A percentile compares a stretch with the other conserved stretches of the same genome.
Evolutionary conservation across 2,113 vertebrate genomes (phyloP).

Genomic region (Ivindomyrus marchei): DNA sequence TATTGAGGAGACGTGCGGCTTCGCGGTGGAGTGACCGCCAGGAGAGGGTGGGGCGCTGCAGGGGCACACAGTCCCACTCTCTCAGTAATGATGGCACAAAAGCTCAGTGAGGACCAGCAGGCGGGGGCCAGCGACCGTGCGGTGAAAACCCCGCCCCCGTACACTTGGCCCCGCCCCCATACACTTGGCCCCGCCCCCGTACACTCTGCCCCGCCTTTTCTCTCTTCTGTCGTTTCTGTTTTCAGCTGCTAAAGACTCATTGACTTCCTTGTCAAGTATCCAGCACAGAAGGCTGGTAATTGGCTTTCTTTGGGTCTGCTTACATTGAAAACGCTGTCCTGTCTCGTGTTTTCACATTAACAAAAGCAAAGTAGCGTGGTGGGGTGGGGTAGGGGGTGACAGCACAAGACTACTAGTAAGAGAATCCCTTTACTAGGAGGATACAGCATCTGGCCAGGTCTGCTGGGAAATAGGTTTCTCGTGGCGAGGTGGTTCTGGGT

Average conservation of each 20-base stretch:
- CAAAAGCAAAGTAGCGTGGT: slow-evolving; percentile 31
- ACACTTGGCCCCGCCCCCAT: slow-evolving; percentile 2
- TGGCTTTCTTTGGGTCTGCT: slow-evolving; percentile 25
- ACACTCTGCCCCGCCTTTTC: slow-evolving; percentile 24
- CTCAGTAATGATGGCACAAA: not conserved
- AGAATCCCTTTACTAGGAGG: not conserved
- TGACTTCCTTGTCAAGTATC: slow-evolving; percentile 50
- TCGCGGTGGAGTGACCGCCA: slow-evolving; percentile 84
- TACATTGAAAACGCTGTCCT: slow-evolving; percentile 18
- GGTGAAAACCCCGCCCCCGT: not conserved
- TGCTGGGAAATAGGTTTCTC: not conserved
- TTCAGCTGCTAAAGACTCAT: slow-evolving; percentile 66
- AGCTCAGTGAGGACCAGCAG: not conserved
- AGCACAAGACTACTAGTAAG: not conserved
- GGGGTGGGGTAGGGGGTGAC: not conserved
- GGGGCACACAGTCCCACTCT: not conserved
- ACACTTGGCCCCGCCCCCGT: slow-evolving; percentile 4
- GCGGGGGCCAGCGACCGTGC: not conserved
- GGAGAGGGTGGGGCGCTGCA: not conserved
- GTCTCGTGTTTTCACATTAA: slow-evolving; percentile 38
- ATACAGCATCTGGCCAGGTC: not conserved
- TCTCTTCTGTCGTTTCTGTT: slow-evolving; percentile 31
- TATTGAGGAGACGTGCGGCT: slow-evolving; percentile 98
- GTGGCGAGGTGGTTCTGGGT: not conserved
- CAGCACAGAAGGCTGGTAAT: slow-evolving; percentile 32